phyloP scores from a whole-genome alignment of 2,113 vertebrate genomes.

The Chloroceryle aenea region DNA sequence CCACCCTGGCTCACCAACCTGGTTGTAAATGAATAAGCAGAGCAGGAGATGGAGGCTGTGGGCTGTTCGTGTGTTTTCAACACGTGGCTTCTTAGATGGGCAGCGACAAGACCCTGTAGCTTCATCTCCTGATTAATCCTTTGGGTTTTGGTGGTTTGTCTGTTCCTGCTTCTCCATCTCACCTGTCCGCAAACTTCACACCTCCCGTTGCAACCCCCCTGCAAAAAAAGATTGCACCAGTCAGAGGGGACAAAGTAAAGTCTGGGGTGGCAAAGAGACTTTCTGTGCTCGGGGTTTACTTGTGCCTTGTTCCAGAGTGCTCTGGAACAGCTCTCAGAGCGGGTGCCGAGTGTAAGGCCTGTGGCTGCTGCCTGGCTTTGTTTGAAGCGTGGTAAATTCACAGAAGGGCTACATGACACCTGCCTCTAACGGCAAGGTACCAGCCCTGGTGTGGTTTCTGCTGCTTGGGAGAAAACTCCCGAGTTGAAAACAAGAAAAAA shows the following conservation, averaged over 20 bases:
- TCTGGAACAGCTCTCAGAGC: background rate
- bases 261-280: background rate
- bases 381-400: background rate
- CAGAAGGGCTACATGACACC: background rate
- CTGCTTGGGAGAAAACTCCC: background rate
- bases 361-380: background rate
- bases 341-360: background rate
- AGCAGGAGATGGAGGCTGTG: background rate
- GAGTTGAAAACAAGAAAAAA: background rate
- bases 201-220: fast-evolving
- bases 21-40: background rate
- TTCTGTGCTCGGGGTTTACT: fast-evolving
- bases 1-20: background rate
- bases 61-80: background rate
- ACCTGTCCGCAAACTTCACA: background rate
- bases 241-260: background rate
- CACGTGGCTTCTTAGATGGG: background rate
- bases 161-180: background rate
- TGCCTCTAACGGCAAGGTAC: background rate
- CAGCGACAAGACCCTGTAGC: fast-evolving
- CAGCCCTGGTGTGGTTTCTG: background rate
- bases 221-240: background rate
- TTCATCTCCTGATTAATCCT: background rate
- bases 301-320: background rate
- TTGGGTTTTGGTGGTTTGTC: background rate